Percentiles rank a stretch among this genome's conserved stretches.
Evolutionary conservation across 2,888 invertebrate species (phyloP).

Genomic region (Drosophila stalkeri): DNA sequence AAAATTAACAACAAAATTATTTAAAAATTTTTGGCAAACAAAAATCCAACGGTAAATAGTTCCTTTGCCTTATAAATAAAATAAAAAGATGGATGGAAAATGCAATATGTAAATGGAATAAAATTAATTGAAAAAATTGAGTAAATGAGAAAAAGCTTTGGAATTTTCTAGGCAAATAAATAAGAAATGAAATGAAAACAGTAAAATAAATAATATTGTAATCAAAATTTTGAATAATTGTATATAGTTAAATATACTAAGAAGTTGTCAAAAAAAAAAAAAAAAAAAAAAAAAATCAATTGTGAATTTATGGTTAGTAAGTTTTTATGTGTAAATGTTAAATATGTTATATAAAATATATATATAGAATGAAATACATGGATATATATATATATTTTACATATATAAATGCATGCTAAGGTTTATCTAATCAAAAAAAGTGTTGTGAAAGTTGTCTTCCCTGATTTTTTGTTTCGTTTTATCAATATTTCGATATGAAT

Average conservation of each 20-base stretch:
- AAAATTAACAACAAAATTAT: conserved; percentile 50
- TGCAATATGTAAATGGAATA: conserved; percentile 48
- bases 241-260: conserved; percentile 43
- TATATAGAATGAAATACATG: conserved; percentile 1
- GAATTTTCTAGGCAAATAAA: not conserved
- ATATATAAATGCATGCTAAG: conserved; percentile 56
- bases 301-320: conserved; percentile 57
- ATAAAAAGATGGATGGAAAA: conserved; percentile 46
- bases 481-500: conserved; percentile 23
- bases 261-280: conserved; percentile 35
- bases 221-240: conserved; percentile 40
- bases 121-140: not conserved
- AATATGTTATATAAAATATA: conserved; percentile 23
- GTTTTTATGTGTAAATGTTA: conserved; percentile 66
- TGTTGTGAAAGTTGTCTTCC: conserved; percentile 81
- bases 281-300: conserved; percentile 44
- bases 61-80: conserved; percentile 79
- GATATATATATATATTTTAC: conserved; percentile 20
- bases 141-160: not conserved
- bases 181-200: not conserved
- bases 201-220: conserved; percentile 11
- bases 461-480: conserved; percentile 55
- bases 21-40: conserved; percentile 78
- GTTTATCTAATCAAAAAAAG: conserved; percentile 74
- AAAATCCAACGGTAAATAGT: conserved; percentile 84